Base-by-base conservation (phyloP, 2,888 invertebrate genomes). In the Philereme transversata region DNA sequence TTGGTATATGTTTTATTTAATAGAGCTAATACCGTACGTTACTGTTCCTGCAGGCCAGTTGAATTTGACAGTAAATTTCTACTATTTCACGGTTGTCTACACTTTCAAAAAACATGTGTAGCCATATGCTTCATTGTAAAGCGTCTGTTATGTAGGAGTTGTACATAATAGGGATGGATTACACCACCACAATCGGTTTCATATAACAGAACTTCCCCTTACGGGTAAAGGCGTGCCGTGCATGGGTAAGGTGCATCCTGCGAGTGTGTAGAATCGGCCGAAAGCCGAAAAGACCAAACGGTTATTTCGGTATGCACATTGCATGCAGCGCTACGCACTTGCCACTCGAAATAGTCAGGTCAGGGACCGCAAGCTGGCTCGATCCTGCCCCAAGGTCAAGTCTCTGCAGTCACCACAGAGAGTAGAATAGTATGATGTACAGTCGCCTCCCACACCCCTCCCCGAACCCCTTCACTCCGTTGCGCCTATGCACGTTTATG, bases 291-390 rank as follows among this genome's bases (percentile, higher is more conserved):
- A 77, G 77, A 74, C 83, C 81, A 78, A 83, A 84, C 85, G 85
- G 88, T 89, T 92, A 92, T 92, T 92, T 91, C 90, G 89, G 92
- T 91, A 92, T 90, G 91, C 92, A 90, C 90, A 92, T 91, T 92
- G 91, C 90, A 90, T 85, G 88, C 88, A 82, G 87, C 84, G 82
- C 79, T 78, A 83, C 87, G 88, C 91, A 91, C 91, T 91, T 90
- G 91, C 92, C 88, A 91, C 91, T 91, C 84, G 89, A 91, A 91
- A 91, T 90, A 91, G 91, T 88, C 90, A 90, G 91, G 91, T 91
- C 91, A 91, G 90, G 91, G 91, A 91, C 91, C 91, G 91, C 89
- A 82, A 85, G 81, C 83, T 82, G 87, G 82, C 83, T 84, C 90
- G 86, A 90, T 89, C 90, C 91, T 91, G 87, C 89, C 90, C 87